These are phyloP conservation scores for Diarsia rubi DNA, from an alignment of 2,888 invertebrate species.

Conservation along the genomic window DNA sequence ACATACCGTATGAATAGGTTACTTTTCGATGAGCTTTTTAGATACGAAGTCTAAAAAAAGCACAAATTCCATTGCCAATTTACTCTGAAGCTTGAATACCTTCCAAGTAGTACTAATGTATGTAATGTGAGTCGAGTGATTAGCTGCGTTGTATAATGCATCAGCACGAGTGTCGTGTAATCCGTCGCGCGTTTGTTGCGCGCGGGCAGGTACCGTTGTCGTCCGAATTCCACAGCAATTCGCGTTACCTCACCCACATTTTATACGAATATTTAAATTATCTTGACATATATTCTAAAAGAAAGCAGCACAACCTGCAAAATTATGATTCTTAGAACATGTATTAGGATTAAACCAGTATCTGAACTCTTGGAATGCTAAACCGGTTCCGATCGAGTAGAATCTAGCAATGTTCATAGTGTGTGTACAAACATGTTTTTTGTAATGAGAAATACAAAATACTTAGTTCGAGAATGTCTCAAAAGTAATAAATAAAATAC, in stretches of 20 bases:
- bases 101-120: constrained; percentile 40
- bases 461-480: constrained; percentile 6
- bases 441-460: constrained; percentile 5
- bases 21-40: background rate
- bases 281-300: constrained; percentile 65
- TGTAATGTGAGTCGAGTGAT: constrained; percentile 52
- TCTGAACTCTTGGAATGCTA: constrained; percentile 42
- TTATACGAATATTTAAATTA: constrained; percentile 72
- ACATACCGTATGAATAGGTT: background rate
- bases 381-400: constrained; percentile 48
- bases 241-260: constrained; percentile 87
- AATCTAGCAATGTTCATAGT: constrained; percentile 29
- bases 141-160: constrained; percentile 65
- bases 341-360: constrained; percentile 46
- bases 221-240: constrained; percentile 84
- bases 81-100: constrained; percentile 52
- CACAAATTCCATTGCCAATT: constrained; percentile 23
- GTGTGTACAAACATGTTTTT: constrained; percentile 23
- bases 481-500: background rate
- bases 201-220: constrained; percentile 80
- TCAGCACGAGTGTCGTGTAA: constrained; percentile 61
- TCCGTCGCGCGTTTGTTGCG: constrained; percentile 31
- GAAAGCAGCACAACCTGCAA: constrained; percentile 57
- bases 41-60: constrained; percentile 2
- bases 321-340: constrained; percentile 50